A percentile compares a stretch with the other conserved stretches of the same genome.
phyloP scores from a whole-genome alignment of 2,113 vertebrate genomes.

The Edolisoma coerulescens region DNA sequence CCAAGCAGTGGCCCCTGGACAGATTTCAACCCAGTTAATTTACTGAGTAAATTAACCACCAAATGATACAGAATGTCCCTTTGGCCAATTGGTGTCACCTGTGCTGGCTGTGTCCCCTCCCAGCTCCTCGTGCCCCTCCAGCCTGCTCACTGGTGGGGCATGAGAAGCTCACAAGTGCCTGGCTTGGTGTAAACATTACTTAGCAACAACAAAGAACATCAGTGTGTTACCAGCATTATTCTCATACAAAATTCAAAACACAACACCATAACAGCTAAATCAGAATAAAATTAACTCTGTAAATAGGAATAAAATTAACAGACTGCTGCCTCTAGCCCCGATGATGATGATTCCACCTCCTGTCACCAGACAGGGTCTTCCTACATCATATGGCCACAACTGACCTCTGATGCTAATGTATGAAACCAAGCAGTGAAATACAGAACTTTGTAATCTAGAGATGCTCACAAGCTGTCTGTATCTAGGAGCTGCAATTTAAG shows the following conservation, averaged over 20 bases:
- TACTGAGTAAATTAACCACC: background rate
- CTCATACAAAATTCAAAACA: background rate
- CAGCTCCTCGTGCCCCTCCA: rapidly evolving
- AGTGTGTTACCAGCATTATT: background rate
- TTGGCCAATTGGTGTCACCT: background rate
- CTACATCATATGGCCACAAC: background rate
- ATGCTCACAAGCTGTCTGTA: background rate
- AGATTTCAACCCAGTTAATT: background rate
- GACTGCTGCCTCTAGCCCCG: background rate
- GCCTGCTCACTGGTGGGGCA: background rate
- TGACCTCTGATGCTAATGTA: background rate
- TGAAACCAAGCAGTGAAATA: background rate
- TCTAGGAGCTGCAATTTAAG: background rate
- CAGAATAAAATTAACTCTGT: background rate
- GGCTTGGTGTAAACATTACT: background rate
- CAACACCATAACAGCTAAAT: background rate
- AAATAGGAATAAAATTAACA: background rate
- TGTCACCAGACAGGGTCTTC: background rate
- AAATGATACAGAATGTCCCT: background rate
- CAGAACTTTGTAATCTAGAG: background rate
- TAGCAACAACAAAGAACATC: background rate
- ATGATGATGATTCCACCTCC: background rate
- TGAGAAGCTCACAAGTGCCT: background rate
- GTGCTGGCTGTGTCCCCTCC: background rate
- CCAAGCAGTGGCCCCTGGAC: background rate